A percentile compares a stretch with the other conserved stretches of the same genome.
phyloP scores from a whole-genome alignment of 2,888 invertebrate genomes.

The Melanophora roralis region DNA sequence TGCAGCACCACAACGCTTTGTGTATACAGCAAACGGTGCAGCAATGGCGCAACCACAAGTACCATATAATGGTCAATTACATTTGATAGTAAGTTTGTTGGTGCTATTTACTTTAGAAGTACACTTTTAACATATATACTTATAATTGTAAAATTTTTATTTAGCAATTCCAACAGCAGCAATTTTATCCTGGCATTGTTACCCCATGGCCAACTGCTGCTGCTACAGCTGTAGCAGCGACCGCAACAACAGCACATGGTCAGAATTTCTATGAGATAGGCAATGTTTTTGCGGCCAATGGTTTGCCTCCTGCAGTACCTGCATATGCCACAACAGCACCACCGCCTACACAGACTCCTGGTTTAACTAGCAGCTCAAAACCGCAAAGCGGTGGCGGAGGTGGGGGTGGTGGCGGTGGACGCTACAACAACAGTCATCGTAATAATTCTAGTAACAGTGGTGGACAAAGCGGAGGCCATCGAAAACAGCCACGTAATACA shows the following conservation, averaged over 20 bases:
- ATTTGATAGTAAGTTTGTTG: conserved; percentile 82
- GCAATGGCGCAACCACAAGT: conserved; percentile 76
- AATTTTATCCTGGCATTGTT: conserved; percentile 82
- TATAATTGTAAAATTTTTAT: not conserved
- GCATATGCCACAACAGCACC: conserved; percentile 70
- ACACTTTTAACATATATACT: not conserved
- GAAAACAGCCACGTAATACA: conserved; percentile 73
- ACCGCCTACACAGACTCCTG: conserved; percentile 69
- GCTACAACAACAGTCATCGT: conserved; percentile 72
- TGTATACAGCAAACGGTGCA: conserved; percentile 80
- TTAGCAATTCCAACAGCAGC: conserved; percentile 81
- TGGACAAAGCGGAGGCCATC: conserved; percentile 69
- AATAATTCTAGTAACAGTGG: conserved; percentile 71
- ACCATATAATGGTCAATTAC: conserved; percentile 81
- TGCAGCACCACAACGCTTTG: conserved; percentile 81
- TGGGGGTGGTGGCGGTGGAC: conserved; percentile 64
- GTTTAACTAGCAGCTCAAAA: conserved; percentile 68
- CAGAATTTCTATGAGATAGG: conserved; percentile 83
- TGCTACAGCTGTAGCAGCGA: conserved; percentile 76
- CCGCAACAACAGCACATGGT: conserved; percentile 76
- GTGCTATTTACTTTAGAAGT: conserved; percentile 5
- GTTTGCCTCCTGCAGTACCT: conserved; percentile 82
- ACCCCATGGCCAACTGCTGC: conserved; percentile 77
- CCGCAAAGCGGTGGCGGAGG: conserved; percentile 68
- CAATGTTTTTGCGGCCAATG: conserved; percentile 85